Percentiles rank a stretch among this genome's conserved stretches.
Conservation (phyloP, 2,797 vertebrate genomes). For the Myotis myotis region DNA sequence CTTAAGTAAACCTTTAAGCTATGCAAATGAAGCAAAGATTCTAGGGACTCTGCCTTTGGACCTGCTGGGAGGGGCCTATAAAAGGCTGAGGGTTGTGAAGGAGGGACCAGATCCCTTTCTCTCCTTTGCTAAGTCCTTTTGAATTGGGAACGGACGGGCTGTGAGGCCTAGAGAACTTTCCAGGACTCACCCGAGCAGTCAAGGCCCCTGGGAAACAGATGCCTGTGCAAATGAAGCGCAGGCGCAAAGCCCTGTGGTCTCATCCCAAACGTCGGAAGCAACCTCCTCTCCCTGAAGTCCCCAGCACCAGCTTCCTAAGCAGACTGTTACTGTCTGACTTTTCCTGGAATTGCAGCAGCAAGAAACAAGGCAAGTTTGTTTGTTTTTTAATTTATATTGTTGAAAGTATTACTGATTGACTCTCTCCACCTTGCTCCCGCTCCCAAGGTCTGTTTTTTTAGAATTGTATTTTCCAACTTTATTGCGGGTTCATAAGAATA, state of each 20-base stretch:
- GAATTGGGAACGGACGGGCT: fast-evolving
- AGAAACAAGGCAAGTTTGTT: constrained; percentile 3
- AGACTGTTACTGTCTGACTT: background rate
- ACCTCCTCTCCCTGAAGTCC: background rate
- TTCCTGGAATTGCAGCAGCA: background rate
- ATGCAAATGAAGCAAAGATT: constrained; percentile 14
- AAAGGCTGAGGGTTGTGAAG: background rate
- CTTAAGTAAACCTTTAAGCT: background rate
- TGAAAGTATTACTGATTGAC: too few species aligned
- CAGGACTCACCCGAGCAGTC: background rate
- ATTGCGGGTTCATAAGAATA: background rate
- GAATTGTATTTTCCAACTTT: background rate
- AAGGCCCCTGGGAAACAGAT: background rate
- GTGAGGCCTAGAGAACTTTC: background rate
- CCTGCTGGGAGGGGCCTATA: background rate
- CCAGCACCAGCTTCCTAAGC: constrained; percentile 49
- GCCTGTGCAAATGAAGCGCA: fast-evolving
- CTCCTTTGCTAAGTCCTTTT: background rate
- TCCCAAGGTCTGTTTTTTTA: background rate
- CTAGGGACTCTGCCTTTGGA: background rate
- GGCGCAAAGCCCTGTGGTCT: background rate
- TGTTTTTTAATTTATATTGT: too few species aligned
- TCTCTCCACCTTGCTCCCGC: too few species aligned
- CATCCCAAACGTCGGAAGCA: background rate
- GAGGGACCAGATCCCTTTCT: too few species aligned